These are phyloP conservation scores for Aphidius colemani DNA, from an alignment of 2,888 invertebrate genomes.

Conservation along the genomic window DNA sequence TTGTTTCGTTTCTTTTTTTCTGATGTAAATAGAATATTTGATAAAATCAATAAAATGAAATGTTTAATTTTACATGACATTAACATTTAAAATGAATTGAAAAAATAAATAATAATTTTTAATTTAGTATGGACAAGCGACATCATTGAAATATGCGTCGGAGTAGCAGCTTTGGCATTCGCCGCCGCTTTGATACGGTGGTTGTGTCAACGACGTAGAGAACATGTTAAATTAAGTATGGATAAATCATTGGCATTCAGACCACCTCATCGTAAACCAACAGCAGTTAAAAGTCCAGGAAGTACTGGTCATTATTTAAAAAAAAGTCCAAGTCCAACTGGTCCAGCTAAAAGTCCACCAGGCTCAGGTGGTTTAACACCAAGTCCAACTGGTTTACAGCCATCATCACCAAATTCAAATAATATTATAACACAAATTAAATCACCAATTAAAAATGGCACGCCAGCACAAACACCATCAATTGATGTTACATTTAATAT, in stretches of 20 bases:
- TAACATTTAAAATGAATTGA: too few relatives aligned
- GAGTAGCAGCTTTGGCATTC: constrained; percentile 66
- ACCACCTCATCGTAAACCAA: constrained; percentile 72
- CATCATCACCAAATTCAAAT: constrained; percentile 34
- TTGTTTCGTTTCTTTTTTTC: too few relatives aligned
- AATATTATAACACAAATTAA: constrained; percentile 43
- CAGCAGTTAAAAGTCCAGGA: constrained; percentile 85
- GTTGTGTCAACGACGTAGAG: constrained; percentile 68
- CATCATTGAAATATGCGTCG: constrained; percentile 69
- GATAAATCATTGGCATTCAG: constrained; percentile 71
- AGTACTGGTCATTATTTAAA: constrained; percentile 84
- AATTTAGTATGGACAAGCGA: constrained; percentile 64
- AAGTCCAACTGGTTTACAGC: constrained; percentile 51
- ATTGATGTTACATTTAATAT: constrained; percentile 59
- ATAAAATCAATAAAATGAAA: too few relatives aligned
- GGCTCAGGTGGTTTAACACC: constrained; percentile 60
- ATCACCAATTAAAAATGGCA: constrained; percentile 46
- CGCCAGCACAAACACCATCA: constrained; percentile 52
- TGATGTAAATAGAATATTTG: too few relatives aligned
- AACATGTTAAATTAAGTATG: constrained; percentile 64
- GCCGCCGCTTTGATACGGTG: constrained; percentile 69
- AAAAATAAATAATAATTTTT: not conserved
- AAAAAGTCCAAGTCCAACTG: constrained; percentile 90
- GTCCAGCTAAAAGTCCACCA: constrained; percentile 66
- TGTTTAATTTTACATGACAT: too few relatives aligned